Evolutionary conservation across 2,888 invertebrate genomes (phyloP).

Genomic region (Drosophila meridiana): DNA sequence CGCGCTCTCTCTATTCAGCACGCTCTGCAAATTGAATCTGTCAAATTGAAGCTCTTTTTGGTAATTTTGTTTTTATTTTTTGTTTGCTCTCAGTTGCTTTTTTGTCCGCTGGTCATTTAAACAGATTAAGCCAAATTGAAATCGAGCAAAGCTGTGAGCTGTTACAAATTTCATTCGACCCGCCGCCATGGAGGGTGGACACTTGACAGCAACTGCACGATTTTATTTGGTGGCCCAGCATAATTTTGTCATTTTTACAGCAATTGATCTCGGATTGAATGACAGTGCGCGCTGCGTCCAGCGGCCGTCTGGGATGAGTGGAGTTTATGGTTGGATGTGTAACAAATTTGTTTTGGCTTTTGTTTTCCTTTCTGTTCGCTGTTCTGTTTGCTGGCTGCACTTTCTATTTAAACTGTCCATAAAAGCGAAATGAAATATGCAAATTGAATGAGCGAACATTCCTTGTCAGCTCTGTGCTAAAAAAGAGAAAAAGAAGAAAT

Average conservation of each 20-base stretch:
- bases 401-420: constrained; percentile 58
- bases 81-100: constrained; percentile 20
- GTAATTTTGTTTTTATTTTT: constrained; percentile 49
- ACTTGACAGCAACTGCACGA: not conserved
- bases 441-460: constrained; percentile 60
- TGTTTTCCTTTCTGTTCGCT: constrained; percentile 2
- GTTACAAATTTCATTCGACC: constrained; percentile 54
- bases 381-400: constrained; percentile 39
- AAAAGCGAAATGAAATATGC: constrained; percentile 74
- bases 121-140: constrained; percentile 74
- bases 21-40: constrained; percentile 65
- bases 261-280: constrained; percentile 78
- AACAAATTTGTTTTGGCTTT: constrained; percentile 41
- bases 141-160: constrained; percentile 53
- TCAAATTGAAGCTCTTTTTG: constrained; percentile 53
- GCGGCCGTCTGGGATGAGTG: not conserved
- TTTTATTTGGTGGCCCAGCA: constrained; percentile 44
- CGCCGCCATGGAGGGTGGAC: constrained; percentile 9
- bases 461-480: not conserved
- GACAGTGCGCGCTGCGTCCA: constrained; percentile 47
- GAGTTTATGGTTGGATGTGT: constrained; percentile 1
- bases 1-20: not conserved
- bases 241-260: constrained; percentile 79
- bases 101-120: constrained; percentile 60
- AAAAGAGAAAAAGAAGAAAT: not conserved